Evolutionary conservation across 2,113 vertebrate genomes (phyloP), one percentile per base, ranked within the genome.

Genomic region (Lota lota): DNA sequence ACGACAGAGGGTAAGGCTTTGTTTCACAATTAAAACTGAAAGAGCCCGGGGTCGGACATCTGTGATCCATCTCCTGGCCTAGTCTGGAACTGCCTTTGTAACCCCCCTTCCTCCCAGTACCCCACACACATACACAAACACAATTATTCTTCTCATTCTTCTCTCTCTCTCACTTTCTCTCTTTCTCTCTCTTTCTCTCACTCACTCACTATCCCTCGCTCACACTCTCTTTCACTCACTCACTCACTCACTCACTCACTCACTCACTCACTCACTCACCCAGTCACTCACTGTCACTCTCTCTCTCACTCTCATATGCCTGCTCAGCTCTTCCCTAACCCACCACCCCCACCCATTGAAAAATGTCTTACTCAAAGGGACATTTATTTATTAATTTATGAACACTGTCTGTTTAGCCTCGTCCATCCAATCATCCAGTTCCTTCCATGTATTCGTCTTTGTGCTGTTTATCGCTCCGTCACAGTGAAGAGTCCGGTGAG

Each of bases 31-130:
- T 80, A 82, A 28, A 28, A 74, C 61, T 74, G 67, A 59, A 64
- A 74, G 18, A 4, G 36, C 68, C 47, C 57, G 18, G 77, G 76
- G 80, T 88, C 86, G 84, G 78, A 86, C 87, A 87, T 88, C 87
- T 86, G 82, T 77, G 78, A 83, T 87, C 80, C 72, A 72, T 83
- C 82, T 84, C 81, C 69, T 66, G 70, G 67, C 67, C 66, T 57
- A 21, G 72, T 70, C 76, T 85, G 75, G 72, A 78, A 53, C 61
- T 71, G 62, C 66, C 56, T 67, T 36, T 63, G 16, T 53, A 18
- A 40, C 58, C 22, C 8, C 57, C 57, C 5, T 6, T 11, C 56
- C 14, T 17, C 63, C 20, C 22, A 14, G n/a, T n/a, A 17, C 50
- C 17, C 0, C 64, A 18, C 4, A 51, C 22, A 28, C 28, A 28